Evolutionary conservation across 2,888 invertebrate genomes (phyloP).

Genomic region (Andrena flavipes): DNA sequence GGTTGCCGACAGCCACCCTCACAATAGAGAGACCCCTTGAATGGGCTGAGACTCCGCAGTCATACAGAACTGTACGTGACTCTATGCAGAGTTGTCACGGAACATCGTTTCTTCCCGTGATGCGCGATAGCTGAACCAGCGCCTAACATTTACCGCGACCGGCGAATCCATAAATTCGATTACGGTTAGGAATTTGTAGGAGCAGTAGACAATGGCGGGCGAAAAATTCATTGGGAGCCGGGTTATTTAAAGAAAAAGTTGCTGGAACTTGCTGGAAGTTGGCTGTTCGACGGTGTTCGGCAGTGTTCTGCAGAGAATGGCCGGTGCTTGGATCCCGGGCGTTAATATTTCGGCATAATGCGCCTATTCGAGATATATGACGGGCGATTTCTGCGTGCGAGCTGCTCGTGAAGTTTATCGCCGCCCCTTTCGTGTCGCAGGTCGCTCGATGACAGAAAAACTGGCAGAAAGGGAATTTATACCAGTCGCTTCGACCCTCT

Average conservation of each 20-base stretch:
- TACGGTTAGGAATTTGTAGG: background rate
- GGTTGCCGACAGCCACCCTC: slow-evolving; percentile 14
- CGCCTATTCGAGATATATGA: slow-evolving; percentile 62
- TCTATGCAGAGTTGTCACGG: background rate
- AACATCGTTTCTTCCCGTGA: slow-evolving; percentile 28
- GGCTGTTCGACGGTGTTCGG: background rate
- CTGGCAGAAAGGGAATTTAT: slow-evolving; percentile 72
- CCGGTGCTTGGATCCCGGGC: slow-evolving; percentile 7
- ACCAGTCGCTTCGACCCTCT: slow-evolving; percentile 48
- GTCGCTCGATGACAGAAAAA: slow-evolving; percentile 78
- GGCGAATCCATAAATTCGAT: background rate
- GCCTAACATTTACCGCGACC: slow-evolving; percentile 17
- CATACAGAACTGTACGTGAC: background rate
- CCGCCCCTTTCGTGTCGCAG: slow-evolving; percentile 82
- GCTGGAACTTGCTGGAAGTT: background rate
- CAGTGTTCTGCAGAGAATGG: slow-evolving; percentile 39
- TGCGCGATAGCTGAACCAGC: slow-evolving; percentile 2
- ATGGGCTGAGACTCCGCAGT: background rate
- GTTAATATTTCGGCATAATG: slow-evolving; percentile 58
- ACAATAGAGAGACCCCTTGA: slow-evolving; percentile 21
- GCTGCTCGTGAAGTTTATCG: slow-evolving; percentile 81
- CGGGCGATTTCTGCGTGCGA: slow-evolving; percentile 64
- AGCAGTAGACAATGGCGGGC: background rate
- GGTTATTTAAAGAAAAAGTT: slow-evolving; percentile 1
- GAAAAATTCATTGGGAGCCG: background rate